Percentiles rank a stretch among this genome's conserved stretches.
Evolutionary conservation across 2,113 vertebrate species (phyloP).

Genomic region (Coracopsis vasa): DNA sequence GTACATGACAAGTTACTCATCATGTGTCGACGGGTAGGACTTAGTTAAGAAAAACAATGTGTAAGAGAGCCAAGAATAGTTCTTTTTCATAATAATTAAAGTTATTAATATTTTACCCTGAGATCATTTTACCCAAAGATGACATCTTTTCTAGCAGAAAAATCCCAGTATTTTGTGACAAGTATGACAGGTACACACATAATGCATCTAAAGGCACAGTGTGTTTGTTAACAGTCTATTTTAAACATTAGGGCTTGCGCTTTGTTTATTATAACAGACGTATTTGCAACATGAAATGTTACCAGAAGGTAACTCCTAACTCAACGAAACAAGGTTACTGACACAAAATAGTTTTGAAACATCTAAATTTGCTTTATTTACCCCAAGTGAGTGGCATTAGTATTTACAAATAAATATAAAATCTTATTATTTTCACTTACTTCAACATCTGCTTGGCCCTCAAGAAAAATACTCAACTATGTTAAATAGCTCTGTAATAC

Average conservation of each 20-base stretch:
- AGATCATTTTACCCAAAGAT: not conserved
- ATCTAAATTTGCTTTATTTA: not conserved
- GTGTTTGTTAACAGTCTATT: not conserved
- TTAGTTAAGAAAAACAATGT: not conserved
- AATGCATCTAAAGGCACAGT: not conserved
- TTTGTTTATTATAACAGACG: not conserved
- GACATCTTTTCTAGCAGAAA: not conserved
- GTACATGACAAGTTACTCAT: not conserved
- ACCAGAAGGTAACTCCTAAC: not conserved
- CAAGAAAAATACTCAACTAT: not conserved
- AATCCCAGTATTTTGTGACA: not conserved
- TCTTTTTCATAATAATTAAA: not conserved
- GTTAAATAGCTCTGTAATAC: not conserved
- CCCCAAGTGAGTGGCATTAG: not conserved
- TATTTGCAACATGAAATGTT: not conserved
- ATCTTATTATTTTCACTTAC: not conserved
- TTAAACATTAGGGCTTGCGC: not conserved
- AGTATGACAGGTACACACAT: not conserved
- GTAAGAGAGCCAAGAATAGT: not conserved
- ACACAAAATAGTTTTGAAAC: not conserved
- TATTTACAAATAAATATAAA: not conserved
- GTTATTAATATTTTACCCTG: not conserved
- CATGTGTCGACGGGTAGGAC: not conserved
- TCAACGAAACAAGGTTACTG: not conserved
- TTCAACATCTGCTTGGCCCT: not conserved